Evolutionary conservation across 2,888 invertebrate genomes (phyloP).

Genomic region (Loripinus fragilis): DNA sequence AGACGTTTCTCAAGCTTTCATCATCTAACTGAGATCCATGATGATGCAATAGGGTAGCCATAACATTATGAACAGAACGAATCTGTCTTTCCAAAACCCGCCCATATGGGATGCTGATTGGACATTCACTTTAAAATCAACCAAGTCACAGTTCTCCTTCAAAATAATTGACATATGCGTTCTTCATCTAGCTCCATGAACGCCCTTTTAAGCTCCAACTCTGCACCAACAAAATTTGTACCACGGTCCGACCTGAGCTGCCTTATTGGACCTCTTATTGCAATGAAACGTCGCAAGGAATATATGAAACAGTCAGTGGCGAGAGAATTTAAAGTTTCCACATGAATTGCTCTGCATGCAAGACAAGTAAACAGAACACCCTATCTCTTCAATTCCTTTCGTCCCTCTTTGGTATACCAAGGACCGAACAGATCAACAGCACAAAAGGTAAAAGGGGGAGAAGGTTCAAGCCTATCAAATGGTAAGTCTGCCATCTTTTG

Average conservation of each 20-base stretch:
- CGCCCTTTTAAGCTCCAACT: conserved; percentile 32
- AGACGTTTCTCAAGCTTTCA: conserved; percentile 46
- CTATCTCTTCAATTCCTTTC: no score
- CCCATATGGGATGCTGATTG: conserved; percentile 66
- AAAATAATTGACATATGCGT: conserved; percentile 28
- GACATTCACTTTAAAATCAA: conserved; percentile 54
- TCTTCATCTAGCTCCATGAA: conserved; percentile 11
- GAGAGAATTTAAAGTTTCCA: conserved; percentile 32
- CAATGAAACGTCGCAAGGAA: conserved; percentile 42
- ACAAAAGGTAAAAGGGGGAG: no score
- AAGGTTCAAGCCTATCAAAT: no score
- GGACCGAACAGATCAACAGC: no score
- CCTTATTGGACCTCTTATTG: no score
- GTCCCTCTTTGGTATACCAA: no score
- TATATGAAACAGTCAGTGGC: conserved; percentile 45
- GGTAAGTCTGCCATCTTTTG: no score
- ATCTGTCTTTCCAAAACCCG: conserved; percentile 68
- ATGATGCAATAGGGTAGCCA: no score
- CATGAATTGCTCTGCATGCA: conserved; percentile 39
- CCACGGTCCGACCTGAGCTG: no score
- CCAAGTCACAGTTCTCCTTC: no score
- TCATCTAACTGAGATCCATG: conserved; percentile 48
- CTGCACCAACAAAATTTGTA: no score
- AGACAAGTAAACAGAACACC: conserved; percentile 48
- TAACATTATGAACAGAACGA: conserved; percentile 53